Conservation (phyloP, 1,140 invertebrate species). For the Pseudomyrmex sp. region DNA sequence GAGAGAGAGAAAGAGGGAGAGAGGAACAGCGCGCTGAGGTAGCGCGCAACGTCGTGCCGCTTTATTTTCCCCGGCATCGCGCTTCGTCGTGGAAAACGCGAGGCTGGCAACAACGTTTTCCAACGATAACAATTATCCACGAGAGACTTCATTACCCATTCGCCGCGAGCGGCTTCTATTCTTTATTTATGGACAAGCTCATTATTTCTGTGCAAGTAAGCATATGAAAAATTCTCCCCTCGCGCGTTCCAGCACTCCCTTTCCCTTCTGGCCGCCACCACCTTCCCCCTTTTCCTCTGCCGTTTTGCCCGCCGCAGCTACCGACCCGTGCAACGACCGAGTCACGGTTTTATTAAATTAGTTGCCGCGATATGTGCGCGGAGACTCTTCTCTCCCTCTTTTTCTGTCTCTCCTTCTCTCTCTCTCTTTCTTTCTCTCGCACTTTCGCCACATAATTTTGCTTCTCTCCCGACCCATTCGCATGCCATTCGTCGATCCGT, state of each 20-base stretch:
- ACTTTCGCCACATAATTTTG: constrained; percentile 33
- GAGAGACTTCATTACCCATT: constrained; percentile 84
- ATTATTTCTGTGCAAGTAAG: constrained; percentile 85
- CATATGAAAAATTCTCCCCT: constrained; percentile 83
- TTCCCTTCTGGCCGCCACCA: constrained; percentile 55
- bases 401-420: constrained; percentile 28
- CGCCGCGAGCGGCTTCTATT: constrained; percentile 80
- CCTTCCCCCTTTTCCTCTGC: constrained; percentile 38
- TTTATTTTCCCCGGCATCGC: constrained; percentile 65
- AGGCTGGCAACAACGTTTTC: constrained; percentile 74
- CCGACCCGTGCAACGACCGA: constrained; percentile 58
- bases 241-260: constrained; percentile 63
- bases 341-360: constrained; percentile 76
- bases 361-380: constrained; percentile 39
- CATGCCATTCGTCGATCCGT: constrained; percentile 57
- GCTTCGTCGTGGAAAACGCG: constrained; percentile 71
- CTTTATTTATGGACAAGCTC: constrained; percentile 85
- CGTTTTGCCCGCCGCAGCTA: constrained; percentile 41
- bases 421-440: constrained; percentile 18
- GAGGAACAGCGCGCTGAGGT: constrained; percentile 21
- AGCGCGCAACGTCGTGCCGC: constrained; percentile 33
- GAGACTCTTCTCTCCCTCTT: constrained; percentile 42
- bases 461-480: constrained; percentile 38
- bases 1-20: constrained; percentile 1
- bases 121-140: constrained; percentile 83